Percentiles rank a stretch among this genome's conserved stretches.
Evolutionary conservation across 2,113 vertebrate species (phyloP).

Genomic region (Orycteropus afer): DNA sequence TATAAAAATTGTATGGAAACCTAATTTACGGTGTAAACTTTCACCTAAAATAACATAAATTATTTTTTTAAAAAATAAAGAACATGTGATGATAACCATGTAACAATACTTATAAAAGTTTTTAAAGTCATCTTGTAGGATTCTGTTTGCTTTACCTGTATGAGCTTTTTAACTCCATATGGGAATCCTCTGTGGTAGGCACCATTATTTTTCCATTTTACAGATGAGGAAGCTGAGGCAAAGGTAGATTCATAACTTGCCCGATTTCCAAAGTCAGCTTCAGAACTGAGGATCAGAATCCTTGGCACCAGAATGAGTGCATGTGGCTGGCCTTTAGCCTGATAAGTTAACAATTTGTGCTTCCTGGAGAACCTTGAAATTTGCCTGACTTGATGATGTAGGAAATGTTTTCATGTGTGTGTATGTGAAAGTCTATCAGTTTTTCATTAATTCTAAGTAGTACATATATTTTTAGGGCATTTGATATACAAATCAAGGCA

Average conservation of each 20-base stretch:
- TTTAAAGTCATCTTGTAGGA: background rate
- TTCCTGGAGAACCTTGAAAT: background rate
- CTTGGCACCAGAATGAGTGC: background rate
- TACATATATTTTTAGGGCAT: background rate
- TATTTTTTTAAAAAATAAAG: background rate
- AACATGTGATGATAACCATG: background rate
- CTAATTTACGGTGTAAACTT: no score
- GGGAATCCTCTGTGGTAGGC: background rate
- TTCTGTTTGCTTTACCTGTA: background rate
- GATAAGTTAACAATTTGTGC: background rate
- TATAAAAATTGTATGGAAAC: no score
- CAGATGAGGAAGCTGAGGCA: background rate
- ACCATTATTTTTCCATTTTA: background rate
- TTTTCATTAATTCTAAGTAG: slow-evolving; percentile 52
- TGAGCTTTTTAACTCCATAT: background rate
- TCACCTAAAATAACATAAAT: no score
- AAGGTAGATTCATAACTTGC: background rate
- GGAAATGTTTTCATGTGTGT: background rate
- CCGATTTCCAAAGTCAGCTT: background rate
- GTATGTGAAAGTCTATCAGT: background rate
- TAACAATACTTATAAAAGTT: background rate
- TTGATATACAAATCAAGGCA: background rate
- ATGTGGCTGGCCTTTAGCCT: background rate
- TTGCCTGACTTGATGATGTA: slow-evolving; percentile 3
- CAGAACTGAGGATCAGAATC: background rate